Evolutionary conservation across 2,113 vertebrate genomes (phyloP).

Genomic region (Edolisoma coerulescens): DNA sequence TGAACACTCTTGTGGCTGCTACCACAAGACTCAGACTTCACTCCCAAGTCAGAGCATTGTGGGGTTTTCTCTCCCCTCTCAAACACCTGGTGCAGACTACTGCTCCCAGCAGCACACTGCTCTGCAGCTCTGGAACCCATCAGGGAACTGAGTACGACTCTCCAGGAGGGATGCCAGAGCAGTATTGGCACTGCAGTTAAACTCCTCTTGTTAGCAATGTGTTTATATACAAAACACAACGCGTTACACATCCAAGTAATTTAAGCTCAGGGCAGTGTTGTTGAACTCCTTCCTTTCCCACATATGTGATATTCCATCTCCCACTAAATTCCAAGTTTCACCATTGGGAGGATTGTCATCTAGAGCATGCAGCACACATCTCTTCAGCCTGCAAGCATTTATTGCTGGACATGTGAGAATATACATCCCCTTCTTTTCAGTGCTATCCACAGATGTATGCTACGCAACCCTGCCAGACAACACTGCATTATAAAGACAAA

Average conservation of each 20-base stretch:
- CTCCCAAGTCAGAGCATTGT: neutral
- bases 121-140: neutral
- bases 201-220: neutral
- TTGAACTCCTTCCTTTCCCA: neutral
- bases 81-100: neutral
- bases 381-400: neutral
- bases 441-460: neutral
- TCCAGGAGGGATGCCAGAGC: neutral
- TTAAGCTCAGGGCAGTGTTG: neutral
- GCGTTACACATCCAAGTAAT: neutral
- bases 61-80: neutral
- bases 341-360: neutral
- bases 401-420: neutral
- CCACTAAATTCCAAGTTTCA: neutral
- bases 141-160: neutral
- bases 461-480: neutral
- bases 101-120: neutral
- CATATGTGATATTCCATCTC: neutral
- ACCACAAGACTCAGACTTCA: neutral
- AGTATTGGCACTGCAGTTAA: neutral
- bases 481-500: neutral
- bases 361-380: rapidly evolving
- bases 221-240: neutral
- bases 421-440: neutral
- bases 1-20: rapidly evolving